A percentile compares a stretch with the other conserved stretches of the same genome.
Conservation (phyloP, 2,797 vertebrate genomes). For the Cossypha heuglini region DNA sequence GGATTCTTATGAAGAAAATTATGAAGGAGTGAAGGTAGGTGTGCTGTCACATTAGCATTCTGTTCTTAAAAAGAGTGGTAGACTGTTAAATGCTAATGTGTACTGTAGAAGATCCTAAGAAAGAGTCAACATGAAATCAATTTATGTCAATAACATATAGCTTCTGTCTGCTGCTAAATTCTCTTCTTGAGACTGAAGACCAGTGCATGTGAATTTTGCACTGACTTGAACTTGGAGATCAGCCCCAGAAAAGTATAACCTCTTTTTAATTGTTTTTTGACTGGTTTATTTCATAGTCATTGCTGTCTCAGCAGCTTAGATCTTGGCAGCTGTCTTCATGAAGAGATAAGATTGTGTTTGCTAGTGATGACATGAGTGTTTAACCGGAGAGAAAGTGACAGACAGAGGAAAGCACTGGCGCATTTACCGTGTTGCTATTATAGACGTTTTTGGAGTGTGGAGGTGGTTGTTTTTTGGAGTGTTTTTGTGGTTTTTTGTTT, state of each 20-base stretch:
- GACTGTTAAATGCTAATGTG: background rate
- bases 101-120: background rate
- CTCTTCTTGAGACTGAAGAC: background rate
- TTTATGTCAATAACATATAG: background rate
- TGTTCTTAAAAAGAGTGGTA: background rate
- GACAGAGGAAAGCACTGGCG: background rate
- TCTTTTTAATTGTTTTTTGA: background rate
- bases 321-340: background rate
- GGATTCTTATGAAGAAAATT: background rate
- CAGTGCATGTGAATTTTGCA: background rate
- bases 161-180: background rate
- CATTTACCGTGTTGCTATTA: background rate
- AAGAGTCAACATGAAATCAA: background rate
- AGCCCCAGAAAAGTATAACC: background rate
- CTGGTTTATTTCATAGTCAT: background rate
- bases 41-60: background rate
- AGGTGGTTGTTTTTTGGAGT: rapidly evolving
- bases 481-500: background rate
- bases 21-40: conserved; percentile 14
- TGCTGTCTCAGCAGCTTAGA: background rate
- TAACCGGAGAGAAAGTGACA: background rate
- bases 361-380: background rate
- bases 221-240: background rate
- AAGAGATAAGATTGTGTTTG: background rate
- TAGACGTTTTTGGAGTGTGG: background rate